Evolutionary conservation across 2,113 vertebrate species (phyloP).

Genomic region (Aegotheles bennettii): DNA sequence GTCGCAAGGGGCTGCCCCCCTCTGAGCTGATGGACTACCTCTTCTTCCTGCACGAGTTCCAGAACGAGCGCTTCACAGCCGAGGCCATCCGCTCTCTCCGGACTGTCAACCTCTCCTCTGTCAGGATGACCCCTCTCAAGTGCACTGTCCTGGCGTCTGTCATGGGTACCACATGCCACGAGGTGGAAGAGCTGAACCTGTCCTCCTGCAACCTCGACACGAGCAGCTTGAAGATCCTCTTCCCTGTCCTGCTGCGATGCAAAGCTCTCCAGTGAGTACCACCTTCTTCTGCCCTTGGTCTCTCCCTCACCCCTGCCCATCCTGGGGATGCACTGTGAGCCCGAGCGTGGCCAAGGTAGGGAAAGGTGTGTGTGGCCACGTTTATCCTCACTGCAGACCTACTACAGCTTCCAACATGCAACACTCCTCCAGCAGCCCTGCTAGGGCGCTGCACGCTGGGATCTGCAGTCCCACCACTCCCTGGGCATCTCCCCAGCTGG

Average conservation of each 20-base stretch:
- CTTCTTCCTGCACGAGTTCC: constrained; percentile 93
- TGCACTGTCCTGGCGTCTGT: constrained; percentile 86
- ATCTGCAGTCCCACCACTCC: not conserved
- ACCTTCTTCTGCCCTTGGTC: not conserved
- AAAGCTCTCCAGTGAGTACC: constrained; percentile 85
- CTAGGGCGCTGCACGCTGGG: not conserved
- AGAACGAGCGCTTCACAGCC: constrained; percentile 87
- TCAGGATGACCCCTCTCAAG: constrained; percentile 92
- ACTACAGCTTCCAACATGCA: not conserved
- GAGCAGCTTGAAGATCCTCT: constrained; percentile 75
- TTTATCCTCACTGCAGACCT: not conserved
- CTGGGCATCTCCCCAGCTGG: not conserved
- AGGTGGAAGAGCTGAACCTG: constrained; percentile 84
- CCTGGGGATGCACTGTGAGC: not conserved
- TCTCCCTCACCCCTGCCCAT: not conserved
- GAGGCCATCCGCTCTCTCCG: constrained; percentile 84
- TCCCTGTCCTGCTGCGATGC: constrained; percentile 82
- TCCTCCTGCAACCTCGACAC: constrained; percentile 86
- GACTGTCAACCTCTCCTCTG: constrained; percentile 75
- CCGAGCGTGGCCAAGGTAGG: not conserved
- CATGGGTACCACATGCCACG: constrained; percentile 78
- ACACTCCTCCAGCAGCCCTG: not conserved
- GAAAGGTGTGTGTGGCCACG: not conserved
- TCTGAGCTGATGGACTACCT: constrained; percentile 92
- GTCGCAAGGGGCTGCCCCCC: constrained; percentile 80